These are phyloP conservation scores for Penaeus monodon DNA, from an alignment of 2,888 invertebrate genomes.

Conservation along the genomic window DNA sequence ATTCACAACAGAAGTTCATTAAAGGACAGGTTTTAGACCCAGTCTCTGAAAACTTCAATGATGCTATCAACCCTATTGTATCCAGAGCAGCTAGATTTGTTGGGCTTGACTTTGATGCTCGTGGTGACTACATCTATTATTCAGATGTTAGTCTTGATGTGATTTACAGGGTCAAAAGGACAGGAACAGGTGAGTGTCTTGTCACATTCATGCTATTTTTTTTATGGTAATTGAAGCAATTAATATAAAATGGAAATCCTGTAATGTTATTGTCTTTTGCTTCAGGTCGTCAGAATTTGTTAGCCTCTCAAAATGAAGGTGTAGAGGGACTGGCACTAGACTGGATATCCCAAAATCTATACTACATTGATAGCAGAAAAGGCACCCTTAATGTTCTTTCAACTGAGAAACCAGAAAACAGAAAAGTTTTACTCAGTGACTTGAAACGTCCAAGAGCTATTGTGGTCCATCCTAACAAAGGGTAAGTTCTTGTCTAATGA, in stretches of 20 bases:
- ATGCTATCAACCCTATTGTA: conserved; percentile 94
- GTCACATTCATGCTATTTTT: too few relatives aligned
- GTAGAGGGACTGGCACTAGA: conserved; percentile 96
- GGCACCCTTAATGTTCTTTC: conserved; percentile 94
- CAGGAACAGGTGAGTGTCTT: conserved; percentile 70
- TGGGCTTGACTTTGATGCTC: conserved; percentile 92
- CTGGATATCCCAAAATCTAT: conserved; percentile 95
- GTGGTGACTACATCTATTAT: conserved; percentile 93
- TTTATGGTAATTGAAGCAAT: too few relatives aligned
- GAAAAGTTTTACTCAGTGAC: conserved; percentile 86
- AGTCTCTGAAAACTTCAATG: conserved; percentile 90
- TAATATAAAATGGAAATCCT: too few relatives aligned
- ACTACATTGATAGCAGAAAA: conserved; percentile 94
- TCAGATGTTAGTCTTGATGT: conserved; percentile 97
- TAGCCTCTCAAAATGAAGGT: conserved; percentile 96
- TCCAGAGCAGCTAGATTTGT: conserved; percentile 92
- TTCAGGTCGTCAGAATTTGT: conserved; percentile 82
- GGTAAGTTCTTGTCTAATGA: conserved; percentile 70
- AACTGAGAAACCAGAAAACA: conserved; percentile 85
- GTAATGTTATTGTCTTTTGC: conserved; percentile 66
- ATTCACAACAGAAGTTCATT: conserved; percentile 94
- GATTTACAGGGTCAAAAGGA: conserved; percentile 77
- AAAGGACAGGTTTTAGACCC: conserved; percentile 91
- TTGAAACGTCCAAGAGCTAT: conserved; percentile 94
- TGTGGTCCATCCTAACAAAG: conserved; percentile 95